Evolutionary conservation across 2,888 invertebrate genomes (phyloP).

Genomic region (Drosophila colorata): DNA sequence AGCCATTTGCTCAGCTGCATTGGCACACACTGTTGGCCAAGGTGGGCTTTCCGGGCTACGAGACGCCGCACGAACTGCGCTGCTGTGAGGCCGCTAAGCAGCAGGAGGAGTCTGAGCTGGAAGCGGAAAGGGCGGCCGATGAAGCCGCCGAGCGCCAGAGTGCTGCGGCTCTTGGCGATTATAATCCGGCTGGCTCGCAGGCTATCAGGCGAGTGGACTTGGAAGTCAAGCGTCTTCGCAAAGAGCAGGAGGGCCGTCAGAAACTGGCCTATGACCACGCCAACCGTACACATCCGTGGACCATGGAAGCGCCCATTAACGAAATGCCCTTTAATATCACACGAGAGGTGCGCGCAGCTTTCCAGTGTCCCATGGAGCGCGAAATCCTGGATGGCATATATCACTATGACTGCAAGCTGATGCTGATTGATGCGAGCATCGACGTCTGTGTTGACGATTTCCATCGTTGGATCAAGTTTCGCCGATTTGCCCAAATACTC

Average conservation of each 20-base stretch:
- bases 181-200: constrained; percentile 9
- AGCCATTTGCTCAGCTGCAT: constrained; percentile 60
- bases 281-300: constrained; percentile 73
- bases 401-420: constrained; percentile 64
- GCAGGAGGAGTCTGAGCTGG: constrained; percentile 18
- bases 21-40: constrained; percentile 67
- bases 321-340: constrained; percentile 54
- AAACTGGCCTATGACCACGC: constrained; percentile 73
- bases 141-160: constrained; percentile 11
- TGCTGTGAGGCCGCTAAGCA: constrained; percentile 40
- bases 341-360: constrained; percentile 39
- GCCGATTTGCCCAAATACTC: constrained; percentile 68
- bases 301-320: constrained; percentile 61
- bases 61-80: constrained; percentile 51
- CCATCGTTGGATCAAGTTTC: constrained; percentile 77
- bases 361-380: constrained; percentile 59
- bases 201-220: constrained; percentile 55
- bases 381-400: constrained; percentile 63
- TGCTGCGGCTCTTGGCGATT: constrained; percentile 13
- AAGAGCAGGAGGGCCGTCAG: constrained; percentile 52
- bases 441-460: constrained; percentile 63
- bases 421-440: constrained; percentile 72
- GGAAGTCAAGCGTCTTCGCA: constrained; percentile 31
- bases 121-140: constrained; percentile 28
- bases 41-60: constrained; percentile 63